A percentile compares a stretch with the other conserved stretches of the same genome.
Conservation (phyloP, 2,113 vertebrate genomes). For the Pelmatolapia mariae region DNA sequence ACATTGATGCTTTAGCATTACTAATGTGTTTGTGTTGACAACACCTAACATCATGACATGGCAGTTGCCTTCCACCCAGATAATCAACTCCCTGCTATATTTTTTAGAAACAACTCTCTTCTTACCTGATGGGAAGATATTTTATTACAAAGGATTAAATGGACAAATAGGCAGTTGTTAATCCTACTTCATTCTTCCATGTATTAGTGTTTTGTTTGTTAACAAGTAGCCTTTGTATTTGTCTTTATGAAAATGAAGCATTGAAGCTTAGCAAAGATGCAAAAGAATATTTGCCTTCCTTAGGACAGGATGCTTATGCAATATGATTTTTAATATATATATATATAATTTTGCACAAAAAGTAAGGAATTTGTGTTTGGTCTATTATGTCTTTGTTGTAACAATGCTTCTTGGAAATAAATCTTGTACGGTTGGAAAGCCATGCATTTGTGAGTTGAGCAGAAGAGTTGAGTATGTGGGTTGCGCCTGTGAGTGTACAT, state of each 20-base stretch:
- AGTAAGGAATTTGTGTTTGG: neutral
- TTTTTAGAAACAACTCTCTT: neutral
- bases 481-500: neutral
- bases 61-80: neutral
- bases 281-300: neutral
- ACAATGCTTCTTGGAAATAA: too few species aligned
- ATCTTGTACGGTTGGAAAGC: neutral
- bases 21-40: neutral
- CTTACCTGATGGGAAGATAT: neutral
- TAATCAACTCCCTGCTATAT: neutral
- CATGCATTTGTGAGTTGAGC: neutral
- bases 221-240: neutral
- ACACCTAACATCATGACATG: neutral
- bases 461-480: neutral
- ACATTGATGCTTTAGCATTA: neutral
- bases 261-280: neutral
- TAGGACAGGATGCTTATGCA: neutral
- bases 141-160: neutral
- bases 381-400: neutral
- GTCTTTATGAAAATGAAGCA: neutral
- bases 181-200: neutral
- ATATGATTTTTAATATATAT: neutral
- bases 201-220: neutral
- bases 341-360: too few species aligned
- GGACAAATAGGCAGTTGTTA: neutral